phyloP scores from a whole-genome alignment of 2,113 vertebrate species.

The Copsychus sechellarum region DNA sequence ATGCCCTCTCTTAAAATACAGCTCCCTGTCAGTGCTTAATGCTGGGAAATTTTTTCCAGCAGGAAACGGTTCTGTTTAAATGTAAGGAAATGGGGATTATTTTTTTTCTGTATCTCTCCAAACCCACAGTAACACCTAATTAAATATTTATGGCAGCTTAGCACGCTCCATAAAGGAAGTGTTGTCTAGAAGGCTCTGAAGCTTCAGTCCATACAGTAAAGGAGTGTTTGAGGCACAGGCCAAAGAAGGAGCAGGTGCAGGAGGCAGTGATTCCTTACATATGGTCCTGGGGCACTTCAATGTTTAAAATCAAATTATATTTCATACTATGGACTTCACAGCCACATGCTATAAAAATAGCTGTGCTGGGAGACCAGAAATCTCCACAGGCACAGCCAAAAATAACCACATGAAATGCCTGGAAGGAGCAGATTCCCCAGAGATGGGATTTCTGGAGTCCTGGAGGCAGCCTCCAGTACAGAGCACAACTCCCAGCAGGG shows the following conservation, averaged over 20 bases:
- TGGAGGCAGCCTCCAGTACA: not conserved
- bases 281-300: not conserved
- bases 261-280: not conserved
- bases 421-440: slow-evolving; percentile 47
- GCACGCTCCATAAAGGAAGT: not conserved
- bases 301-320: not conserved
- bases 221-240: not conserved
- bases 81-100: not conserved
- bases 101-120: slow-evolving; percentile 5
- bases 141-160: slow-evolving; percentile 35
- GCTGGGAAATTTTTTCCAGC: not conserved
- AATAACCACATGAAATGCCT: slow-evolving; percentile 37
- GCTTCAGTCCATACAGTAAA: not conserved
- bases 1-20: not conserved
- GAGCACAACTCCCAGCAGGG: not conserved
- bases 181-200: slow-evolving; percentile 3
- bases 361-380: slow-evolving; percentile 26
- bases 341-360: slow-evolving; percentile 32
- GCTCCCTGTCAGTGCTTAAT: not conserved
- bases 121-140: slow-evolving; percentile 32
- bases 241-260: slow-evolving; percentile 17
- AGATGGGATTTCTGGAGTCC: slow-evolving; percentile 1
- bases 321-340: slow-evolving; percentile 3
- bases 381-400: slow-evolving; percentile 41
- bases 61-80: not conserved